Conservation (phyloP, 2,113 vertebrate genomes). For the Aptenodytes patagonicus region DNA sequence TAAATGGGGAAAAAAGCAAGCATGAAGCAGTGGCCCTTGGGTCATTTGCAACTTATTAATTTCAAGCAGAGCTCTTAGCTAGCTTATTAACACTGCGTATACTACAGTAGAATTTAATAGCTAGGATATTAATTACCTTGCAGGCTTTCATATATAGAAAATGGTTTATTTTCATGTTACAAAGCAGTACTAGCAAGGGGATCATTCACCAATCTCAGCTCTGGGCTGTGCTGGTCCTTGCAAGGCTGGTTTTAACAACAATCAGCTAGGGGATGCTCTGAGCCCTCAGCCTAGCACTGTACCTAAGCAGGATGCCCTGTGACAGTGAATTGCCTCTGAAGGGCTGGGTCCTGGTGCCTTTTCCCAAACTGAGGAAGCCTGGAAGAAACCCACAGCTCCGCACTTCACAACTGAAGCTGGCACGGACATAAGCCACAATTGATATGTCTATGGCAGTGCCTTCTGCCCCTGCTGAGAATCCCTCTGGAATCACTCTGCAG, state of each 20-base stretch:
- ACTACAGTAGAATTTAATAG: constrained; percentile 52
- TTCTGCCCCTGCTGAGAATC: neutral
- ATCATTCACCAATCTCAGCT: accelerated
- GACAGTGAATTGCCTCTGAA: neutral
- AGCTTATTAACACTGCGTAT: constrained; percentile 56
- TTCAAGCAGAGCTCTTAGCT: constrained; percentile 65
- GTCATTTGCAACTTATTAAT: constrained; percentile 78
- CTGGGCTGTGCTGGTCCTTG: neutral
- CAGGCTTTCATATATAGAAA: neutral
- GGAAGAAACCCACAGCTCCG: neutral
- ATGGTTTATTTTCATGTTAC: neutral
- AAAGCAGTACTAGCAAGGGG: neutral
- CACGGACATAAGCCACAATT: neutral
- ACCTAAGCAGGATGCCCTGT: neutral
- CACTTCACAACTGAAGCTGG: neutral
- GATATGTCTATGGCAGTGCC: accelerated
- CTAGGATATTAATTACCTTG: constrained; percentile 65
- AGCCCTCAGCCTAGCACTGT: neutral
- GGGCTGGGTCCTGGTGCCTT: neutral
- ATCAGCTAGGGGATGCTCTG: neutral
- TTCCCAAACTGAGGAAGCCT: neutral
- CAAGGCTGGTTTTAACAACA: neutral
- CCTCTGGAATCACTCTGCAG: neutral
- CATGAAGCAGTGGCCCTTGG: constrained; percentile 53
- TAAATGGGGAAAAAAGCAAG: constrained; percentile 44